Evolutionary conservation across 2,113 vertebrate genomes (phyloP), one percentile per base, ranked within the genome.

Genomic region (Odontophorus gujanensis): DNA sequence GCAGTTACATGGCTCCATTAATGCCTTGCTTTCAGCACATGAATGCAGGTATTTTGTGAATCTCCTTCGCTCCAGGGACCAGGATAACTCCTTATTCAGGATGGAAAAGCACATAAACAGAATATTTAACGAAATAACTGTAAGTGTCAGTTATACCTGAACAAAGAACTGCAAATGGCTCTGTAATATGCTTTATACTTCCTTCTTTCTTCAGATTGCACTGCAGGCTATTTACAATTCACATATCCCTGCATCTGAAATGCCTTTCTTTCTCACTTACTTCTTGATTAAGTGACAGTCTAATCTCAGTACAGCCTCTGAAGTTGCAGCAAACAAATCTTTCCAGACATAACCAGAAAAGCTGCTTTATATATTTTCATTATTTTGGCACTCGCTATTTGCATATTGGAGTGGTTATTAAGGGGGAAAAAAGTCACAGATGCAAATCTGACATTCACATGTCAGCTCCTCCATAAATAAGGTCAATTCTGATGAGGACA

Each of bases 401-500:
- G 94, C 97, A 97, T 98, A 96, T 92, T 96, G 79, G 95, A 97
- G 92, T 97, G 93, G 89, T 82, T 96, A 86, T 91, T 73, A 94
- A 51, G 17, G 30, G 30, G 75, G 63, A 92, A 89, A 97, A 97
- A 92, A 95, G 88, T 92, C 94, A 63, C 5, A 1, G 93, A 97
- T 97, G 97, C 93, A 97, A 97, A 98, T 97, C 87, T 97, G 97
- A 97, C 97, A 97, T 98, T 98, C 97, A 97, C 95, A 96, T 96
- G 81, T 95, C 94, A 97, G 90, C 65, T 87, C 72, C 93, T 96
- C 95, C 96, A 95, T 96, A 96, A 98, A 97, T 97, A 98, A 98
- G 98, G 97, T 98, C 97, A 98, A 28, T 95, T 36, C 26, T 92
- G 96, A 98, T 97, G 93, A 97, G 94, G 95, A 96, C 95, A 96